Evolutionary conservation across 1,140 invertebrate genomes (phyloP).

Genomic region (Papilio helenus): DNA sequence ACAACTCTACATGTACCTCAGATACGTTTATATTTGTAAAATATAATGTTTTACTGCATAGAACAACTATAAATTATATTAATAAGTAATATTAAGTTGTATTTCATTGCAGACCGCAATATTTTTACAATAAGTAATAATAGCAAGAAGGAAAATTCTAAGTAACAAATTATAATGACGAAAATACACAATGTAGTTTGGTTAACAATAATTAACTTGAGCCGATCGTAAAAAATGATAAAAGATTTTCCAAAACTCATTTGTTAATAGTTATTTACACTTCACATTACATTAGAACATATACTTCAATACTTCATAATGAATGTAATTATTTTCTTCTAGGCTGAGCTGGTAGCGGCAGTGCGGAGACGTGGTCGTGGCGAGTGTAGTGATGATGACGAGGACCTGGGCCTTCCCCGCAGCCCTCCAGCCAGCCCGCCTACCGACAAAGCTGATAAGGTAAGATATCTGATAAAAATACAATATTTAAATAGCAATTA

Average conservation of each 20-base stretch:
- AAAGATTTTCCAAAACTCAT: too few species aligned
- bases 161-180: neutral
- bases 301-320: too few species aligned
- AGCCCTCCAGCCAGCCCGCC: conserved; percentile 85
- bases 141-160: neutral
- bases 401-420: conserved; percentile 85
- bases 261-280: too few species aligned
- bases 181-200: too few species aligned
- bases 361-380: conserved; percentile 82
- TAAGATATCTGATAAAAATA: conserved; percentile 43
- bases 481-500: too few species aligned
- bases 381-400: conserved; percentile 84
- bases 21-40: neutral
- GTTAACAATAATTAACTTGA: too few species aligned
- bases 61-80: too few species aligned
- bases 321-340: conserved; percentile 42
- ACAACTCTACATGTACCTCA: neutral
- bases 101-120: too few species aligned
- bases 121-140: neutral
- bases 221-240: too few species aligned
- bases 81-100: neutral
- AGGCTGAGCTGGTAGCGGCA: conserved; percentile 86
- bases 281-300: too few species aligned
- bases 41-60: neutral
- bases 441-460: conserved; percentile 84